Percentiles rank a stretch among this genome's conserved stretches.
These are phyloP conservation scores for Tetheella fluctuosa DNA, from an alignment of 2,888 invertebrate genomes.

Conservation along the genomic window DNA sequence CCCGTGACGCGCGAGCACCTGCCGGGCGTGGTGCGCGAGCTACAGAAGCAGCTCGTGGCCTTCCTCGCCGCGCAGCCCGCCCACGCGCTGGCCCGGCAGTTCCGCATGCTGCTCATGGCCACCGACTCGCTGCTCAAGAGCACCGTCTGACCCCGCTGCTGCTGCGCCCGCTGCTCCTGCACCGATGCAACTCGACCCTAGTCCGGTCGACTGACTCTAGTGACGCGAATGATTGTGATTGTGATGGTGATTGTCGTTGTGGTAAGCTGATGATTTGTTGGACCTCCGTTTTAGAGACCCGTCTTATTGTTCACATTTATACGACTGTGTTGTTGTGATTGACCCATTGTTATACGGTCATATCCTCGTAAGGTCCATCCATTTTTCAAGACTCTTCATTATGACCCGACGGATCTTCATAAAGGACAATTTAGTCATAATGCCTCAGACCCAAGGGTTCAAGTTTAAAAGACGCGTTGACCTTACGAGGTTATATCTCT, in stretches of 20 bases:
- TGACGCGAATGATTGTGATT: background rate
- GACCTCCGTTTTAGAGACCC: background rate
- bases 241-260: background rate
- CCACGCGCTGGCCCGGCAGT: slow-evolving; percentile 85
- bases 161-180: slow-evolving; percentile 6
- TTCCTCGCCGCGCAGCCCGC: slow-evolving; percentile 88
- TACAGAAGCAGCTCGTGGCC: slow-evolving; percentile 89
- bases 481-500: no score
- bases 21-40: slow-evolving; percentile 89
- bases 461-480: no score
- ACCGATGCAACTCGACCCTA: slow-evolving; percentile 12
- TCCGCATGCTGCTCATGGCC: slow-evolving; percentile 90
- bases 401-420: no score
- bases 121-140: slow-evolving; percentile 82
- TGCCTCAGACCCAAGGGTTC: no score
- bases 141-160: slow-evolving; percentile 52
- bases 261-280: background rate
- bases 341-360: no score
- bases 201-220: background rate
- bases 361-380: no score
- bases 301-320: no score
- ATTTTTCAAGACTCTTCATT: no score
- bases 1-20: slow-evolving; percentile 93
- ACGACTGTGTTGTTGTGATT: no score
- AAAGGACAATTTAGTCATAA: no score